Percentiles rank a stretch among this genome's conserved stretches.
Conservation (phyloP, 2,113 vertebrate genomes). For the Takifugu flavidus region DNA sequence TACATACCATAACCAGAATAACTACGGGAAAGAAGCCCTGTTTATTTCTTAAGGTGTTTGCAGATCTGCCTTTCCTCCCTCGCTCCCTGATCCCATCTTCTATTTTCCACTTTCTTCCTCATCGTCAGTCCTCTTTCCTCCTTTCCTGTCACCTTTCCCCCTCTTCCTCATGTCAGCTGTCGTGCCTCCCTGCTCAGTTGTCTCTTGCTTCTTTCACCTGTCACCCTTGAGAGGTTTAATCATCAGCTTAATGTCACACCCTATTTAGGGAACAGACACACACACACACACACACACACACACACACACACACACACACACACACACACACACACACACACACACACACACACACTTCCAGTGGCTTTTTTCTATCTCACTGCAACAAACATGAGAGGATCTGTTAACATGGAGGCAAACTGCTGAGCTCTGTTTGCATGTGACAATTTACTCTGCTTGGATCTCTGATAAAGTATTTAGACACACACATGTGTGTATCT, state of each 20-base stretch:
- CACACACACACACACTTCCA: conserved; percentile 1
- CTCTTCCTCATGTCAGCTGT: conserved; percentile 27
- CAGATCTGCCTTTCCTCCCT: background rate
- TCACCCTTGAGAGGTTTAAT: conserved; percentile 47
- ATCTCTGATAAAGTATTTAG: background rate
- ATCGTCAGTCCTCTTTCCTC: conserved; percentile 5
- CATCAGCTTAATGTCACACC: conserved; percentile 52
- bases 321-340: background rate
- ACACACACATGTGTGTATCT: conserved; percentile 9
- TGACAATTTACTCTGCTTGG: conserved; percentile 3
- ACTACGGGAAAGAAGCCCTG: too few relatives aligned
- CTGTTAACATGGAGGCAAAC: conserved; percentile 8
- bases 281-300: background rate
- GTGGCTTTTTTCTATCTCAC: conserved; percentile 1
- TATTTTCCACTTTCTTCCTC: background rate
- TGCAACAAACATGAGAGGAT: conserved; percentile 22
- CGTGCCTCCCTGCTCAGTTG: conserved; percentile 19
- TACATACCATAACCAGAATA: too few relatives aligned
- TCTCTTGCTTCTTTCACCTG: conserved; percentile 40
- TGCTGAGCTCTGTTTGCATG: conserved; percentile 14
- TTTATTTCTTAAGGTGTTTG: background rate
- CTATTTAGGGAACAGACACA: conserved; percentile 27
- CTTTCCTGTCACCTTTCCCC: conserved; percentile 16
- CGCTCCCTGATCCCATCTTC: background rate
- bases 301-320: background rate